Percentiles rank a stretch among this genome's conserved stretches.
Evolutionary conservation across 2,797 vertebrate species (phyloP).

Genomic region (Leucoraja ocellata): DNA sequence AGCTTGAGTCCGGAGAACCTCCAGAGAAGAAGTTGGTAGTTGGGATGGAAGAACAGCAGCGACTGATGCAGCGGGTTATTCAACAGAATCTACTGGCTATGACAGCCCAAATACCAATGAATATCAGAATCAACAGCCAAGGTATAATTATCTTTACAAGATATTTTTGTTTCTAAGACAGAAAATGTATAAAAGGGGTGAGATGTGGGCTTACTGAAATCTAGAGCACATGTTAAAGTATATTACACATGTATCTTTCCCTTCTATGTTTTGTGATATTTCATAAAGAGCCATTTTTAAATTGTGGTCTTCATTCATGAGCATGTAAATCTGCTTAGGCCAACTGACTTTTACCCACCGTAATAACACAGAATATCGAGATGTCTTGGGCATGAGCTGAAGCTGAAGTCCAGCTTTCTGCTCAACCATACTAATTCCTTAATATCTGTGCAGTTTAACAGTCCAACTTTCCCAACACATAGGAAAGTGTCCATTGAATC

Average conservation of each 20-base stretch:
- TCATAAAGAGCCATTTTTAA: neutral
- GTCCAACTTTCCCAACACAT: too few relatives aligned
- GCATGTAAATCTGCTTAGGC: too few relatives aligned
- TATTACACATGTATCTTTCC: neutral
- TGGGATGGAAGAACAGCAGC: constrained; percentile 79
- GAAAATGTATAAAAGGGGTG: neutral
- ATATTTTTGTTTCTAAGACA: neutral
- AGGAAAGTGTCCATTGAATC: too few relatives aligned
- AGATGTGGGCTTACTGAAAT: neutral
- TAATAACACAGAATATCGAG: too few relatives aligned
- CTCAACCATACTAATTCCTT: too few relatives aligned
- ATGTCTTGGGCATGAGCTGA: too few relatives aligned
- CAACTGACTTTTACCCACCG: too few relatives aligned
- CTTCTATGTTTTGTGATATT: neutral
- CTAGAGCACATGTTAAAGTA: constrained; percentile 2
- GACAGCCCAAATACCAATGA: constrained; percentile 90
- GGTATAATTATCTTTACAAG: constrained; percentile 53
- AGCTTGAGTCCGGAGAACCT: constrained; percentile 83
- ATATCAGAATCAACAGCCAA: constrained; percentile 92
- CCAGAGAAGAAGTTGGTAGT: constrained; percentile 90
- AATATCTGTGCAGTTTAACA: too few relatives aligned
- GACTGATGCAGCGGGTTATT: constrained; percentile 81
- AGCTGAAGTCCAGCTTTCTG: too few relatives aligned
- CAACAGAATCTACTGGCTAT: constrained; percentile 95
- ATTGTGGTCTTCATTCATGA: too few relatives aligned